Evolutionary conservation across 1,140 invertebrate species (phyloP), one percentile per base, ranked within the genome.

Genomic region (Adoxophyes honmai): DNA sequence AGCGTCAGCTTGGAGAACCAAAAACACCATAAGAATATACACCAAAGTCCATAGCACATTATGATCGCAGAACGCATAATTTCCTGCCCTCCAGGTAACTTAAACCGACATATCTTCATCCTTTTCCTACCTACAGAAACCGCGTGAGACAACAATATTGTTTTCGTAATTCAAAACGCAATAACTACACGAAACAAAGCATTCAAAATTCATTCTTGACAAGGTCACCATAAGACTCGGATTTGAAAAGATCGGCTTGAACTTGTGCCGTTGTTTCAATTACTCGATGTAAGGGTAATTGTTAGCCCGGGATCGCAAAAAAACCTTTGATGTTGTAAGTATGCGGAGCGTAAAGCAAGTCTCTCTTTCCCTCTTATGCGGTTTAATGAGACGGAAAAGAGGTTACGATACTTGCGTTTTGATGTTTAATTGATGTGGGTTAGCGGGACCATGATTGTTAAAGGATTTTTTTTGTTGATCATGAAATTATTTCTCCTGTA

Each of bases 281-380:
- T 28, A 28, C 6, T 6, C 6, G 21, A 28, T 28, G 21, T 48
- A 21, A 18, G 16, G 39, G 39, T 48, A 48, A 48, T 28, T 48
- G 42, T 48, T 21, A 18, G 21, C 14, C 39, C 18, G 42, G 21
- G 42, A 48, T 48, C 42, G 18, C 42, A 48, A 48, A 48, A 48
- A 28, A 48, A n/a, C 10, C 16, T 48, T 48, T 48, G 42, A 48
- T 11, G 18, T 28, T 11, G 18, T 28, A 4, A 18, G 7, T 48
- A 48, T 11, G 16, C 42, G 42, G 21, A 48, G 42, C 42, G 16
- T 48, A 48, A 21, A 21, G 11, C 28, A 11, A 10, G 1, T 21
- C 13, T 48, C 42, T 48, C 42, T 10, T 18, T 48, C 11, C 6
- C 21, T 48, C 42, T 48, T 13, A n/a, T 18, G 11, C n/a, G 21